Conservation (phyloP, 2,113 vertebrate genomes). For the Pelmatolapia mariae region DNA sequence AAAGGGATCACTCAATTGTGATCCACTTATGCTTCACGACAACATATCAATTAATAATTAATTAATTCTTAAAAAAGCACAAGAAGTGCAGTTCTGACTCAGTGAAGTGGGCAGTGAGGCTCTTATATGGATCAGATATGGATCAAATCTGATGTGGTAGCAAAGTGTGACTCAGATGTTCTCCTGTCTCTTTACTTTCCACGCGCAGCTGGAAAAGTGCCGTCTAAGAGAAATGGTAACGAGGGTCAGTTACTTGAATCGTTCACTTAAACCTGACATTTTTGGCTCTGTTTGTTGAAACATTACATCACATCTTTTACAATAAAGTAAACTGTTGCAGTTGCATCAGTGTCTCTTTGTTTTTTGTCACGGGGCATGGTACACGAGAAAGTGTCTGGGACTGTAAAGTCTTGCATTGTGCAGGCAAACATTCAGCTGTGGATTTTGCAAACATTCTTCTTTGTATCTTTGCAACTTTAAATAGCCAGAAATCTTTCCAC, state of each 20-base stretch:
- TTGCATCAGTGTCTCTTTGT: background rate
- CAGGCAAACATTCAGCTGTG: background rate
- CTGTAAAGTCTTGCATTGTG: background rate
- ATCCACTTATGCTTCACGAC: background rate
- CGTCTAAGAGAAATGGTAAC: background rate
- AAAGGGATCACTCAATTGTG: background rate
- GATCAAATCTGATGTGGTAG: background rate
- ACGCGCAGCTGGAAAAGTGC: rapidly evolving
- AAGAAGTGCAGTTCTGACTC: background rate
- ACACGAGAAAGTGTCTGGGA: background rate
- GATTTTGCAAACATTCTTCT: background rate
- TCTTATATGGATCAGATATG: background rate
- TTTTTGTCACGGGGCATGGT: background rate
- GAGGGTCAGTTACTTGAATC: background rate
- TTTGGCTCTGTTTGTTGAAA: background rate
- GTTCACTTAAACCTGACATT: background rate
- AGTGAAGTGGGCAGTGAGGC: background rate
- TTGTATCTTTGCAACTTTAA: background rate
- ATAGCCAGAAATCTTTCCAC: background rate
- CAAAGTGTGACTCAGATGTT: background rate
- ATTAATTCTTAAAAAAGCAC: background rate
- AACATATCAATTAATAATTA: background rate
- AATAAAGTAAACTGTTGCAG: background rate
- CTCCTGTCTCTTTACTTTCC: background rate
- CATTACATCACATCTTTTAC: background rate